Percentiles rank a stretch among this genome's conserved stretches.
These are phyloP conservation scores for Charadrius vociferus DNA, from an alignment of 2,113 vertebrate genomes.

Conservation along the genomic window DNA sequence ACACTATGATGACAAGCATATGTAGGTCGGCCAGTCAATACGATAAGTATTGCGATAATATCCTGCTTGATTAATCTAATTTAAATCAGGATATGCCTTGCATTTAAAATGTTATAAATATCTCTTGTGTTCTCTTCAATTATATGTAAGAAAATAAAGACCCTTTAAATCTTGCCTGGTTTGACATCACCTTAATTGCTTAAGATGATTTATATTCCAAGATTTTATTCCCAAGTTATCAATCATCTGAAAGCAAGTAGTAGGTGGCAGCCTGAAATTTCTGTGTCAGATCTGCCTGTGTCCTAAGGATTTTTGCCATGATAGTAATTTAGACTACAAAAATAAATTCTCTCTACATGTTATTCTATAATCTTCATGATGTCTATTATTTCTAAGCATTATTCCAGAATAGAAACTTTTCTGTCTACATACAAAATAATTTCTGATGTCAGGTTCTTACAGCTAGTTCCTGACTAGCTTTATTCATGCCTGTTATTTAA, in stretches of 20 bases:
- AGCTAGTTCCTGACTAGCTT: background rate
- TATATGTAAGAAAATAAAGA: conserved; percentile 51
- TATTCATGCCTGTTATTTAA: background rate
- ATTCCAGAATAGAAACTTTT: background rate
- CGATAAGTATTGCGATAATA: conserved; percentile 1
- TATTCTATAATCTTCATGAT: background rate
- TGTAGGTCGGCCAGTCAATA: background rate
- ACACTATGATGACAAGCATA: background rate
- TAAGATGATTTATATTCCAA: conserved; percentile 47
- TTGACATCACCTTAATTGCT: conserved; percentile 45
- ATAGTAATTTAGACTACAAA: background rate
- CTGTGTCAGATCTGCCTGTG: background rate
- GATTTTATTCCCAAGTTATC: conserved; percentile 44
- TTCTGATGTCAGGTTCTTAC: background rate
- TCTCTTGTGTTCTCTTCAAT: conserved; percentile 16
- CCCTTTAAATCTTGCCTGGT: conserved; percentile 42
- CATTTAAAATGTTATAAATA: conserved; percentile 30
- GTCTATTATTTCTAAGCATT: background rate
- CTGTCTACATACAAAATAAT: background rate
- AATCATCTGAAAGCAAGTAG: conserved; percentile 43
- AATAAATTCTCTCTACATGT: background rate
- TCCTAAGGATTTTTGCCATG: background rate
- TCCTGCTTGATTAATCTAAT: conserved; percentile 9
- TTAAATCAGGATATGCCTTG: background rate
- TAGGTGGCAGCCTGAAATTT: conserved; percentile 34